These are phyloP conservation scores for Enhydra lutris DNA, from an alignment of 2,113 vertebrate species.

Conservation along the genomic window DNA sequence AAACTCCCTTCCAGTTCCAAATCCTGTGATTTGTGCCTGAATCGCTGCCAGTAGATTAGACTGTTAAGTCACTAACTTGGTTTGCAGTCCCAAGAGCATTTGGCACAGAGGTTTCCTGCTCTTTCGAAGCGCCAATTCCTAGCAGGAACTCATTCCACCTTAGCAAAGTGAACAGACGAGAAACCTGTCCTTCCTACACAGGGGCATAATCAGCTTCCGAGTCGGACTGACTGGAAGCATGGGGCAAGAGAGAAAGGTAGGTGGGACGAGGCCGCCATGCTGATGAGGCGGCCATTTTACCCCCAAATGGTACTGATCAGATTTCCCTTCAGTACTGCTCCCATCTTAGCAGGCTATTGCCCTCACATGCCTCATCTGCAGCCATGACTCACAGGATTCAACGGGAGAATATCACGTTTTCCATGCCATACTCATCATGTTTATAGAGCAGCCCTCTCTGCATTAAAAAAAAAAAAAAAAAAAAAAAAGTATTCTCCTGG, in stretches of 20 bases:
- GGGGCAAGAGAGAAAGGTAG: background rate
- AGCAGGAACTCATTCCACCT: background rate
- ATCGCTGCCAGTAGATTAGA: background rate
- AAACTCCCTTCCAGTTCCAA: background rate
- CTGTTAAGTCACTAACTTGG: background rate
- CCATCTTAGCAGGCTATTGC: background rate
- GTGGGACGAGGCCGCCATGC: background rate
- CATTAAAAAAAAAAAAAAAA: background rate
- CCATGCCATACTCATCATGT: background rate
- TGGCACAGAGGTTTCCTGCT: background rate
- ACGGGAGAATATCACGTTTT: background rate
- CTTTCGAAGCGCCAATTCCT: background rate
- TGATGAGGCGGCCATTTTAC: background rate
- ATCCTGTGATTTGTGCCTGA: background rate
- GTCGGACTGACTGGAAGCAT: background rate
- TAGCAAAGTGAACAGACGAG: background rate
- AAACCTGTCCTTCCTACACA: background rate
- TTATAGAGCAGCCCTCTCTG: background rate
- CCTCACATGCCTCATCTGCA: background rate
- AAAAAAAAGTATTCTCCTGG: background rate
- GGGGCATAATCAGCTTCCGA: background rate
- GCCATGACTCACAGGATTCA: background rate
- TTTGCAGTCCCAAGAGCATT: fast-evolving
- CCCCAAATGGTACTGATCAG: background rate
- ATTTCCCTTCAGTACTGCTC: background rate